Evolutionary conservation across 2,113 vertebrate genomes (phyloP).

Genomic region (Tachysurus vachellii): DNA sequence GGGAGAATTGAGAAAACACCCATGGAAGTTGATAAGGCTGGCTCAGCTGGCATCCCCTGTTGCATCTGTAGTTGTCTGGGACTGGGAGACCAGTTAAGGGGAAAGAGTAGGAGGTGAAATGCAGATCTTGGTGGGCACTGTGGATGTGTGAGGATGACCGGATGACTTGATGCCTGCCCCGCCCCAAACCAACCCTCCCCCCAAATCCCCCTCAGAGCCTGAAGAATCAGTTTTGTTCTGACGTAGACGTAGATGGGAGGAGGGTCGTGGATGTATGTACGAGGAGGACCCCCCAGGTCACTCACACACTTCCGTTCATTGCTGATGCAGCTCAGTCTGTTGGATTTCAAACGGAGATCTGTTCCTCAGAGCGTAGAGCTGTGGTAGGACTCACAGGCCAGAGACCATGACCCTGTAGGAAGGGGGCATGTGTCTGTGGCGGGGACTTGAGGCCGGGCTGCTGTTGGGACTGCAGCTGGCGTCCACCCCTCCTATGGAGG

Average conservation of each 20-base stretch:
- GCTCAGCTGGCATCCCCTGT: conserved; percentile 78
- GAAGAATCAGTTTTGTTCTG: conserved; percentile 57
- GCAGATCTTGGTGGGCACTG: conserved; percentile 43
- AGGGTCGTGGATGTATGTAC: conserved; percentile 48
- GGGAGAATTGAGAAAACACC: conserved; percentile 54
- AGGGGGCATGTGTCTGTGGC: conserved; percentile 97
- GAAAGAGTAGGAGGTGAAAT: conserved; percentile 51
- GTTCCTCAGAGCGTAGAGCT: conserved; percentile 62
- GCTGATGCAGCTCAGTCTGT: conserved; percentile 69
- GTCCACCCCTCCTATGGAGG: conserved; percentile 97
- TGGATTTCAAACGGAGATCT: conserved; percentile 55
- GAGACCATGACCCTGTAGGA: conserved; percentile 99
- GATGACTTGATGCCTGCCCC: conserved; percentile 29
- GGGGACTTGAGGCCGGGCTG: conserved; percentile 93
- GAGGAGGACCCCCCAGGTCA: conserved; percentile 41
- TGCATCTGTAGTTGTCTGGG: conserved; percentile 54
- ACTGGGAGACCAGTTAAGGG: conserved; percentile 25
- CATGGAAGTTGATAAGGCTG: conserved; percentile 85
- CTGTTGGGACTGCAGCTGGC: conserved; percentile 94
- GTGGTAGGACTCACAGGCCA: conserved; percentile 82
- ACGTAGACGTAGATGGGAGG: conserved; percentile 52
- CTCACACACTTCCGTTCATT: conserved; percentile 51
- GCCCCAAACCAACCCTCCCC: conserved; percentile 2
- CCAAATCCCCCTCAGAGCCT: conserved; percentile 34
- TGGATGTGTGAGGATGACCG: conserved; percentile 41